These are phyloP conservation scores for Macrobrachium nipponense DNA, from an alignment of 1,140 invertebrate species.

Conservation along the genomic window DNA sequence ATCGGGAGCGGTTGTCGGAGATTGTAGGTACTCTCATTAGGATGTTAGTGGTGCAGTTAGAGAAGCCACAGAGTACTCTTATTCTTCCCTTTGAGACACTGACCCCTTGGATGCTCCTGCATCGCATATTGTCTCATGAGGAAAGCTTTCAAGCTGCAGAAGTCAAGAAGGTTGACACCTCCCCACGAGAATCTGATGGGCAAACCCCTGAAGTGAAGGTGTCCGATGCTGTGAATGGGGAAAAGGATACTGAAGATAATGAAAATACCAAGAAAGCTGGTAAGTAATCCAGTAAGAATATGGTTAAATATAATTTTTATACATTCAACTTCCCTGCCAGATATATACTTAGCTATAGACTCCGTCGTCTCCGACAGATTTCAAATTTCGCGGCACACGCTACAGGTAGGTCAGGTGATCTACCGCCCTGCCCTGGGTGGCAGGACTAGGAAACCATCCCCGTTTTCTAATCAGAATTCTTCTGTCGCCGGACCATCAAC, in stretches of 20 bases:
- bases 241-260: not conserved
- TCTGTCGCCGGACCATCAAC: no score
- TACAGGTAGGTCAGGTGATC: no score
- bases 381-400: no score
- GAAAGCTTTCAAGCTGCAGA: conserved; percentile 63
- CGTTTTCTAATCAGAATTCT: no score
- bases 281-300: not conserved
- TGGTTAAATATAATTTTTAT: not conserved
- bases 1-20: conserved; percentile 68
- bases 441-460: no score
- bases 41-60: conserved; percentile 79
- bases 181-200: conserved; percentile 3
- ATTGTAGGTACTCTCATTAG: conserved; percentile 82
- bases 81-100: conserved; percentile 77
- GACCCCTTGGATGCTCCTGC: conserved; percentile 85
- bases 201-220: not conserved
- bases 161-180: not conserved
- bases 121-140: conserved; percentile 71
- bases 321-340: no score
- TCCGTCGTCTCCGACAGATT: no score
- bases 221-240: not conserved
- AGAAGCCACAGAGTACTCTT: conserved; percentile 73
- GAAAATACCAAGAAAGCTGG: not conserved
- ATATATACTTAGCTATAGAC: no score
- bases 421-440: no score